A percentile compares a stretch with the other conserved stretches of the same genome.
Conservation (phyloP, 2,888 invertebrate genomes). For the Dione vanillae region DNA sequence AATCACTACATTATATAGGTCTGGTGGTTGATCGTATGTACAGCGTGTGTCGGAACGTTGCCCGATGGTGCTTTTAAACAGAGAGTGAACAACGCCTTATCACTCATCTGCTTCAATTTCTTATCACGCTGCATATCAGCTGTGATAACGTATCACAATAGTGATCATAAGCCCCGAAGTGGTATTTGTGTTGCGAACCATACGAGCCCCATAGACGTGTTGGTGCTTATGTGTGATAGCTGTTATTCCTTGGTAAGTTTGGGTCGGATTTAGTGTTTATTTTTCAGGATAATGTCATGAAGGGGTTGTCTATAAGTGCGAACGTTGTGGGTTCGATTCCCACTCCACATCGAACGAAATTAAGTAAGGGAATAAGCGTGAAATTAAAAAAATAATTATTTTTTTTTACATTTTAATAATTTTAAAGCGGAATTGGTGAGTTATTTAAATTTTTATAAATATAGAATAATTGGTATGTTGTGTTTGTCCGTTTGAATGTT, state of each 20-base stretch:
- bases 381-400: no score
- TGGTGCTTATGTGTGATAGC: slow-evolving; percentile 98
- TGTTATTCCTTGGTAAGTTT: slow-evolving; percentile 97
- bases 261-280: background rate
- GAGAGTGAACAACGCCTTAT: slow-evolving; percentile 90
- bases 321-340: no score
- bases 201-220: slow-evolving; percentile 98
- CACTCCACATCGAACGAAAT: no score
- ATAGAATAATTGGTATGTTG: background rate
- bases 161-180: slow-evolving; percentile 90
- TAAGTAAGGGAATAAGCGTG: no score
- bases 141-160: slow-evolving; percentile 93
- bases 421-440: background rate
- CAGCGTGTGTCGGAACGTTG: slow-evolving; percentile 93
- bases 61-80: slow-evolving; percentile 91
- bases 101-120: slow-evolving; percentile 96
- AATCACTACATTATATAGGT: slow-evolving; percentile 82
- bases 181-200: slow-evolving; percentile 99
- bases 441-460: background rate
- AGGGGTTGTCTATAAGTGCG: no score
- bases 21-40: slow-evolving; percentile 93
- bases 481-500: slow-evolving; percentile 18
- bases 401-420: no score
- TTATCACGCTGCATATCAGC: slow-evolving; percentile 96
- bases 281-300: background rate